Percentiles rank a stretch among this genome's conserved stretches.
Conservation (phyloP, 2,797 vertebrate species). For the Danionella dracula region DNA sequence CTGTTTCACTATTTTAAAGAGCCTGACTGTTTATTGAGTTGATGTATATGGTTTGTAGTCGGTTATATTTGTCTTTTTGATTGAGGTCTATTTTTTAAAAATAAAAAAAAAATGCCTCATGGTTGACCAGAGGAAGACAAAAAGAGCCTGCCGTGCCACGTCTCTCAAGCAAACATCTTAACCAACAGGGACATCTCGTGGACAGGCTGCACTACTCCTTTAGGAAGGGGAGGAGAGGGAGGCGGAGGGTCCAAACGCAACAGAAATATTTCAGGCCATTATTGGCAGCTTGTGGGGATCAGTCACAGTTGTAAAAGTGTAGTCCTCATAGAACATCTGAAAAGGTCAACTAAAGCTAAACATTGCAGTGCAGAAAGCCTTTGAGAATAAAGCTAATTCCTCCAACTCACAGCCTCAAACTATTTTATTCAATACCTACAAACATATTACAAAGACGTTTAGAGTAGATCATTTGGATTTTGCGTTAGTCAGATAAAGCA, state of each 20-base stretch:
- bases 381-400: too few species aligned
- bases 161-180: neutral
- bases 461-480: too few species aligned
- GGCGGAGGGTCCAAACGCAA: neutral
- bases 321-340: neutral
- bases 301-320: neutral
- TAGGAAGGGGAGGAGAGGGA: too few species aligned
- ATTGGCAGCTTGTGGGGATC: neutral
- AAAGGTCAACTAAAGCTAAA: neutral
- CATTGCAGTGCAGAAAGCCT: neutral
- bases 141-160: slow-evolving; percentile 2
- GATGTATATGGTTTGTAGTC: too few species aligned
- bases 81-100: too few species aligned
- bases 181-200: slow-evolving; percentile 18
- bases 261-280: neutral
- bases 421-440: neutral
- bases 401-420: neutral
- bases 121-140: neutral
- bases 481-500: too few species aligned
- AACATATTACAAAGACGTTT: too few species aligned
- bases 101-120: too few species aligned
- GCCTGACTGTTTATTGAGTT: too few species aligned
- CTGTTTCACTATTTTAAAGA: too few species aligned
- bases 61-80: too few species aligned
- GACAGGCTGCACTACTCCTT: neutral